Conservation (phyloP, 2,888 invertebrate genomes). For the Pristionchus entomophagus region DNA sequence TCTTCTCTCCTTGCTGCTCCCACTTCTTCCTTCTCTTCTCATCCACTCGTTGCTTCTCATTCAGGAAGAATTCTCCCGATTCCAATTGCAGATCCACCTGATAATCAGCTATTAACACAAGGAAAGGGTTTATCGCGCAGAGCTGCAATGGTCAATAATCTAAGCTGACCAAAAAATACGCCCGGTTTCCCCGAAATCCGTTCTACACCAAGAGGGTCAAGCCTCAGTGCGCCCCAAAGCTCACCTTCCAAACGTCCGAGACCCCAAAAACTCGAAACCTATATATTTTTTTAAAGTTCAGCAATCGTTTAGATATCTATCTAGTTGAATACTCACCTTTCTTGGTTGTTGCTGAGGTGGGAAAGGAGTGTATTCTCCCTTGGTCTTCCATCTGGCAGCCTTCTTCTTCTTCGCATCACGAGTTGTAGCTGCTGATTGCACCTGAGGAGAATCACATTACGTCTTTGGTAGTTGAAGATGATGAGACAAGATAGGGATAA, state of each 20-base stretch:
- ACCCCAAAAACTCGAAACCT: too few relatives aligned
- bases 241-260: too few relatives aligned
- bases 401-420: slow-evolving; percentile 74
- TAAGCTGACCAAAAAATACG: too few relatives aligned
- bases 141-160: too few relatives aligned
- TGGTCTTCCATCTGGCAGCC: slow-evolving; percentile 84
- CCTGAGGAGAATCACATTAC: slow-evolving; percentile 51
- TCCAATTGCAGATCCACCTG: slow-evolving; percentile 90
- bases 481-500: background rate
- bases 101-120: too few relatives aligned
- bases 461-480: too few relatives aligned
- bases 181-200: too few relatives aligned
- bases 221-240: too few relatives aligned
- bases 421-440: slow-evolving; percentile 69
- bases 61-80: slow-evolving; percentile 96
- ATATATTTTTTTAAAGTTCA: too few relatives aligned
- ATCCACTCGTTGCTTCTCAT: slow-evolving; percentile 79
- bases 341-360: slow-evolving; percentile 93
- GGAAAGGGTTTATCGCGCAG: too few relatives aligned
- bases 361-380: slow-evolving; percentile 96
- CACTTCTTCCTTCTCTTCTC: slow-evolving; percentile 60
- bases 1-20: slow-evolving; percentile 54
- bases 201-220: too few relatives aligned
- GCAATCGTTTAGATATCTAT: too few relatives aligned
- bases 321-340: slow-evolving; percentile 82